Evolutionary conservation across 2,888 invertebrate species (phyloP).

Genomic region (Torymus aiolomorphi): DNA sequence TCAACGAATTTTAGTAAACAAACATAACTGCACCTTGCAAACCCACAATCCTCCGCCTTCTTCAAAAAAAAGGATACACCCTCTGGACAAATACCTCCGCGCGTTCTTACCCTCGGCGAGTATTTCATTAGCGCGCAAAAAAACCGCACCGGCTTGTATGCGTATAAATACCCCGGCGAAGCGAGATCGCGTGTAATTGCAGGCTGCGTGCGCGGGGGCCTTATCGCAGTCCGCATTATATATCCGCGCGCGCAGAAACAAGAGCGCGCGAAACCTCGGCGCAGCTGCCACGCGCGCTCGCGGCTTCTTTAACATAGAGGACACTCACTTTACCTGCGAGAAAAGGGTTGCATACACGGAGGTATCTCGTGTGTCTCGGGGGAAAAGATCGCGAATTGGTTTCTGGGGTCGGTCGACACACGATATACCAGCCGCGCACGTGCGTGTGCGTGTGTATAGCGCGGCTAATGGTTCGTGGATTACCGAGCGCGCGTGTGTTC

Average conservation of each 20-base stretch:
- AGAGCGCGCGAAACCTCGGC: too few species aligned
- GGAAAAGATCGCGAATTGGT: conserved; percentile 48
- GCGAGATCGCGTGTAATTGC: conserved; percentile 36
- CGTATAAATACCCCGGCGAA: neutral
- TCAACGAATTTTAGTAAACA: too few species aligned
- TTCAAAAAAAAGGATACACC: too few species aligned
- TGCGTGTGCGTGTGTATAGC: conserved; percentile 69
- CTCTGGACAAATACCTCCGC: too few species aligned
- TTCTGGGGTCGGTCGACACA: conserved; percentile 63
- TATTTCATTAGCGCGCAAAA: conserved; percentile 30
- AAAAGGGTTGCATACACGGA: conserved; percentile 32
- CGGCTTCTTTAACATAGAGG: too few species aligned
- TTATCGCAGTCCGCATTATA: too few species aligned
- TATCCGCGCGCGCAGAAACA: too few species aligned
- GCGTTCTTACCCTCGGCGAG: too few species aligned
- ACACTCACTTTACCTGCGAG: too few species aligned
- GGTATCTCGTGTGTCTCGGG: conserved; percentile 71
- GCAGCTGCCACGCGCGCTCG: too few species aligned
- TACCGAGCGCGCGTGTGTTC: conserved; percentile 55
- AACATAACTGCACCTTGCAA: too few species aligned
- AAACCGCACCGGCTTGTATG: neutral
- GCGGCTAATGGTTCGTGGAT: conserved; percentile 73
- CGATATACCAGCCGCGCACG: conserved; percentile 69
- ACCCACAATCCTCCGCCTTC: too few species aligned
- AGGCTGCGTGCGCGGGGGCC: neutral